Evolutionary conservation across 2,113 vertebrate species (phyloP).

Genomic region (Caloenas nicobarica): DNA sequence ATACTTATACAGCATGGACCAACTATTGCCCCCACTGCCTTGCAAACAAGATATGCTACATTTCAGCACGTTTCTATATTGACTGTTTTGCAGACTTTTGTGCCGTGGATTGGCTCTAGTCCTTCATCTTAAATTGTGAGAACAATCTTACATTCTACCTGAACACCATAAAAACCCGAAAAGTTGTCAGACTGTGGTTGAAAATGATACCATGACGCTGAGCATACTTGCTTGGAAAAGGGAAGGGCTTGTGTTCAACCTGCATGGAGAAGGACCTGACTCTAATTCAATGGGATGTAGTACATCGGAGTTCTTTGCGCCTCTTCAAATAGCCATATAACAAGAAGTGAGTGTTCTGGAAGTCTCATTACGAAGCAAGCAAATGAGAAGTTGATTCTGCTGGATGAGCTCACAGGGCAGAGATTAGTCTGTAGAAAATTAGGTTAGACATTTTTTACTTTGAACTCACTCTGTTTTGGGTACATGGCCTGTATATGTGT

Average conservation of each 20-base stretch:
- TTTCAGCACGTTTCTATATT: background rate
- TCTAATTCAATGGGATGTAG: background rate
- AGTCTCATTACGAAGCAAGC: background rate
- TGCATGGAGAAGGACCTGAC: background rate
- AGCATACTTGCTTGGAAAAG: background rate
- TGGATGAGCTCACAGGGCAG: background rate
- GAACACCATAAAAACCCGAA: background rate
- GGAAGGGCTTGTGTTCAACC: background rate
- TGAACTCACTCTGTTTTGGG: background rate
- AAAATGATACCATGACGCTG: background rate
- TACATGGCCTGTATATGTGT: rapidly evolving
- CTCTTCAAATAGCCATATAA: background rate
- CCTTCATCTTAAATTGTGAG: background rate
- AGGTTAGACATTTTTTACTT: background rate
- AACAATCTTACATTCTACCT: background rate
- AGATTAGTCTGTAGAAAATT: background rate
- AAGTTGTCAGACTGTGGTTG: background rate
- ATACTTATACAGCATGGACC: rapidly evolving
- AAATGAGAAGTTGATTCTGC: background rate
- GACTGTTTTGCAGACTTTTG: background rate
- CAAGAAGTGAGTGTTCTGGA: background rate
- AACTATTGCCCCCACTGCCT: background rate
- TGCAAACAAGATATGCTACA: background rate
- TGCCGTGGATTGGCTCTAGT: background rate
- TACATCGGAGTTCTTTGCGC: background rate